Evolutionary conservation across 2,113 vertebrate genomes (phyloP).

Genomic region (Nothobranchius furzeri): DNA sequence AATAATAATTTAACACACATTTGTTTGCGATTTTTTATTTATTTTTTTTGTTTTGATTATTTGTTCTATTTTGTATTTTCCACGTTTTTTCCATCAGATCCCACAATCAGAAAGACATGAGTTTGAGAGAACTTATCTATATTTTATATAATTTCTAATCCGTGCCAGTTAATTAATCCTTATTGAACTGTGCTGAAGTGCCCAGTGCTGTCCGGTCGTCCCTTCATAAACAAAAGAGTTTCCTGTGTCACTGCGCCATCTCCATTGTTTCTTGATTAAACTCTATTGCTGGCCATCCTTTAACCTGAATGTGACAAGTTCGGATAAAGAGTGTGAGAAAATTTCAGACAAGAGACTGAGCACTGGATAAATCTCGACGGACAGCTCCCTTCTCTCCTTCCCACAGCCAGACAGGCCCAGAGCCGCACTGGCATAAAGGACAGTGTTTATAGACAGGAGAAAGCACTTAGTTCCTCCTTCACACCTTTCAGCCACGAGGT

Average conservation of each 20-base stretch:
- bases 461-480: conserved; percentile 76
- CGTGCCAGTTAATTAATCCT: neutral
- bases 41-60: neutral
- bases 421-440: conserved; percentile 60
- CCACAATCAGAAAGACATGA: neutral
- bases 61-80: neutral
- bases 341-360: conserved; percentile 37
- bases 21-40: neutral
- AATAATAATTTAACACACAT: too few species aligned
- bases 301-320: conserved; percentile 18
- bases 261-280: conserved; percentile 26
- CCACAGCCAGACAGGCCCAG: conserved; percentile 16
- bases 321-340: conserved; percentile 14
- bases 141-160: conserved; percentile 2
- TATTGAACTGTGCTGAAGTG: conserved; percentile 3
- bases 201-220: conserved; percentile 9
- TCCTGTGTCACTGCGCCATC: conserved; percentile 15
- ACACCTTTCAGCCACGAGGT: conserved; percentile 70
- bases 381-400: conserved; percentile 35
- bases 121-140: neutral
- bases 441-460: conserved; percentile 73
- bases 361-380: conserved; percentile 53
- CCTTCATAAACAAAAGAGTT: neutral
- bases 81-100: neutral
- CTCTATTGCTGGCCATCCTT: conserved; percentile 21